Conservation (phyloP, 35 echinoderm and acorn worm species). For the Lytechinus variegatus region DNA sequence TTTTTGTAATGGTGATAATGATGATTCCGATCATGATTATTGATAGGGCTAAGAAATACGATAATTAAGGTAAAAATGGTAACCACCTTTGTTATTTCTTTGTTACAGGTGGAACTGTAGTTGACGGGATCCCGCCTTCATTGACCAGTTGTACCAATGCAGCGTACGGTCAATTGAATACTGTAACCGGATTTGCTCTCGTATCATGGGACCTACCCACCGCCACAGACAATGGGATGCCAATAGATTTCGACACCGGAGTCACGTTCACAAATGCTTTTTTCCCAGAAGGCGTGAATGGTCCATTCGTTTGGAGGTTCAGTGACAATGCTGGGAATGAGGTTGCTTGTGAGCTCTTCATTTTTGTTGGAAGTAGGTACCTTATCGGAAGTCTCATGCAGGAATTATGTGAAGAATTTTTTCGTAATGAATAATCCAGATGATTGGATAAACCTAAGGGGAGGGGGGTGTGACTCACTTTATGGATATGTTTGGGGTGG, state of each 20-base stretch:
- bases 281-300: background rate
- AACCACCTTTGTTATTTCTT: background rate
- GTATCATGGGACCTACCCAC: background rate
- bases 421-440: too few species aligned
- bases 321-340: background rate
- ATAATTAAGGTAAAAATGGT: background rate
- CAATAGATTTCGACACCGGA: background rate
- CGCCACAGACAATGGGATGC: background rate
- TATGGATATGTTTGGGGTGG: too few species aligned
- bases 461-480: too few species aligned
- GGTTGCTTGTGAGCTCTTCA: background rate
- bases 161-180: background rate
- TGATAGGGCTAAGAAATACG: too few species aligned
- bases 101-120: background rate
- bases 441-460: too few species aligned
- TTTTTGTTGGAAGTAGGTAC: background rate
- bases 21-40: too few species aligned
- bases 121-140: background rate
- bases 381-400: too few species aligned
- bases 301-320: background rate
- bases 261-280: background rate
- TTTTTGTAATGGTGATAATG: too few species aligned
- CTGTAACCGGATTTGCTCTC: background rate
- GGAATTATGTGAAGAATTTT: too few species aligned
- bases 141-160: background rate